phyloP scores from a whole-genome alignment of 2,888 invertebrate genomes.

The Lasioglossum leucozonium region DNA sequence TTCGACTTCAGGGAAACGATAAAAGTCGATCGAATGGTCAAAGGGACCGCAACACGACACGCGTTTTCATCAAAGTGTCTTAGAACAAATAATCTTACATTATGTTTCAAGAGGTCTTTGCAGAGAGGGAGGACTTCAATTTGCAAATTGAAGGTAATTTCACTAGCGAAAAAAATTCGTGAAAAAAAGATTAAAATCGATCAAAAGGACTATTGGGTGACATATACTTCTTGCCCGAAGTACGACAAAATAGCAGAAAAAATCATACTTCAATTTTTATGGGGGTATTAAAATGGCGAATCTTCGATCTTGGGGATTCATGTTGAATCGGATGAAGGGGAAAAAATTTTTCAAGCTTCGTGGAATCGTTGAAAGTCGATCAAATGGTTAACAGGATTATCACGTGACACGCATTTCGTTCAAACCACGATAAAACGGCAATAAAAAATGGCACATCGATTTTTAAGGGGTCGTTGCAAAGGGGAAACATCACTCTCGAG shows the following conservation, averaged over 20 bases:
- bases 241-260: neutral
- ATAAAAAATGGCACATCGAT: neutral
- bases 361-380: neutral
- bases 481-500: neutral
- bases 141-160: neutral
- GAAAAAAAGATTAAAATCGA: neutral
- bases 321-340: neutral
- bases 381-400: neutral
- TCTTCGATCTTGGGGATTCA: neutral
- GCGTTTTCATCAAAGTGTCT: neutral
- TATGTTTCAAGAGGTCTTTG: neutral
- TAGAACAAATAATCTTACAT: neutral
- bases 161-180: neutral
- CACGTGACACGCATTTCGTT: neutral
- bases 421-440: neutral
- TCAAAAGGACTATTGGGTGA: neutral
- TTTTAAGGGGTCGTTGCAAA: neutral
- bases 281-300: neutral
- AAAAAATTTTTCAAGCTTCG: neutral
- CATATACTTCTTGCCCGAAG: neutral
- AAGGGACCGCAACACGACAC: neutral
- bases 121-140: neutral
- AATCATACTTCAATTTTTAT: neutral
- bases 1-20: neutral
- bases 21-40: neutral